These are phyloP conservation scores for Archilochus colubris DNA, from an alignment of 2,113 vertebrate species.

Conservation along the genomic window DNA sequence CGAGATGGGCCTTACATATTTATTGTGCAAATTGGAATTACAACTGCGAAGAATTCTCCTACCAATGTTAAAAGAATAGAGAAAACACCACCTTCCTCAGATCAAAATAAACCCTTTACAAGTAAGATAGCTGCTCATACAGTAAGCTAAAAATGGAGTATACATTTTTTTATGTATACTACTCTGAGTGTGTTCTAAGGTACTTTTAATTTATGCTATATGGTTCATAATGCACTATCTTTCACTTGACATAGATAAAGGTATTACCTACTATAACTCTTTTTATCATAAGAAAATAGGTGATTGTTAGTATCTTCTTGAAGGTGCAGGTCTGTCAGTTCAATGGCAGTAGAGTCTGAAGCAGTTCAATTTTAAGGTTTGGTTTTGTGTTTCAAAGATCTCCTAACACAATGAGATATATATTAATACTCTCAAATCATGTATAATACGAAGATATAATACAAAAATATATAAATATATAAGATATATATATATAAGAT, in stretches of 20 bases:
- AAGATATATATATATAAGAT: too few species aligned
- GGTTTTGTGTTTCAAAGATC: neutral
- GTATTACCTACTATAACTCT: neutral
- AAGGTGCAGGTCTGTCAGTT: neutral
- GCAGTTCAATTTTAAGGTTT: neutral
- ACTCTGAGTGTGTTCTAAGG: neutral
- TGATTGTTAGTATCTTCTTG: neutral
- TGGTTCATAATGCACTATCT: neutral
- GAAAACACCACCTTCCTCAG: slow-evolving; percentile 15
- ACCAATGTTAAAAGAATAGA: slow-evolving; percentile 9
- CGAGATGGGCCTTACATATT: slow-evolving; percentile 92
- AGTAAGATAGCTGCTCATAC: slow-evolving; percentile 70
- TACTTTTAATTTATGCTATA: neutral
- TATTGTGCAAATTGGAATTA: slow-evolving; percentile 83
- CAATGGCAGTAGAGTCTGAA: neutral
- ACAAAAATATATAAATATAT: too few species aligned
- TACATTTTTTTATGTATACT: neutral
- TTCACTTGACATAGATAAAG: neutral
- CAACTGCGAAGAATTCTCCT: slow-evolving; percentile 51
- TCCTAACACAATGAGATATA: neutral
- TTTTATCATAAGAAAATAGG: neutral
- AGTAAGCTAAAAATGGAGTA: neutral
- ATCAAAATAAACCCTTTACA: slow-evolving; percentile 63
- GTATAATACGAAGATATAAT: neutral
- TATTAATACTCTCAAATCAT: neutral